A percentile compares a stretch with the other conserved stretches of the same genome.
These are phyloP conservation scores for Ephestia elutella DNA, from an alignment of 1,140 invertebrate genomes.

Conservation along the genomic window DNA sequence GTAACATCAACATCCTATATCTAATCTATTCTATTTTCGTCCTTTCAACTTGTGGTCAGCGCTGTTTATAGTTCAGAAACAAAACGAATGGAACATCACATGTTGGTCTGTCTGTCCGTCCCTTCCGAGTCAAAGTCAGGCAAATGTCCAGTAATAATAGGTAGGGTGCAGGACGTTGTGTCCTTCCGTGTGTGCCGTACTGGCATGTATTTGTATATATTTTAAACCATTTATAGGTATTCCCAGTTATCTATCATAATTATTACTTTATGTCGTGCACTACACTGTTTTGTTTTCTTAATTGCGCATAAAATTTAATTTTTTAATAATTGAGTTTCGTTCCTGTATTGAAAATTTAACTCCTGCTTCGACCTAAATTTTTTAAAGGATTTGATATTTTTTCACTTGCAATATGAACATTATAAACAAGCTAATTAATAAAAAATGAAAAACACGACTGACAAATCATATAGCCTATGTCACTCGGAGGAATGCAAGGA, in stretches of 20 bases:
- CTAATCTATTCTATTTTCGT: slow-evolving; percentile 32
- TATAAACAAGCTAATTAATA: no score
- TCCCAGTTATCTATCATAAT: not conserved
- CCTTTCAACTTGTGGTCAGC: slow-evolving; percentile 28
- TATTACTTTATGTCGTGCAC: not conserved
- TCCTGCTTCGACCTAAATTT: no score
- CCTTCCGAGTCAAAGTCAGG: slow-evolving; percentile 39
- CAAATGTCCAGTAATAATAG: slow-evolving; percentile 44
- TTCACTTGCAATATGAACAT: no score
- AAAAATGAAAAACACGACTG: no score
- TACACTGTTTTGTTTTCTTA: no score
- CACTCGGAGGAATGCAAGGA: no score
- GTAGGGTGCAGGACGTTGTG: slow-evolving; percentile 59
- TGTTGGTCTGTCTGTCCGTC: slow-evolving; percentile 28
- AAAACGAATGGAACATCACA: slow-evolving; percentile 29
- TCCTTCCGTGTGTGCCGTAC: slow-evolving; percentile 40
- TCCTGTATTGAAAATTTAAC: no score
- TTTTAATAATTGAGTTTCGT: no score
- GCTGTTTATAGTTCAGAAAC: slow-evolving; percentile 22
- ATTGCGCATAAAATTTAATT: no score
- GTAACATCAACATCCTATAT: not conserved
- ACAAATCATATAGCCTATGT: no score
- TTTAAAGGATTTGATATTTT: no score
- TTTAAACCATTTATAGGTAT: not conserved
- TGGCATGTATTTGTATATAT: not conserved